Conservation (phyloP, 2,888 invertebrate genomes). For the Theodoxus fluviatilis region DNA sequence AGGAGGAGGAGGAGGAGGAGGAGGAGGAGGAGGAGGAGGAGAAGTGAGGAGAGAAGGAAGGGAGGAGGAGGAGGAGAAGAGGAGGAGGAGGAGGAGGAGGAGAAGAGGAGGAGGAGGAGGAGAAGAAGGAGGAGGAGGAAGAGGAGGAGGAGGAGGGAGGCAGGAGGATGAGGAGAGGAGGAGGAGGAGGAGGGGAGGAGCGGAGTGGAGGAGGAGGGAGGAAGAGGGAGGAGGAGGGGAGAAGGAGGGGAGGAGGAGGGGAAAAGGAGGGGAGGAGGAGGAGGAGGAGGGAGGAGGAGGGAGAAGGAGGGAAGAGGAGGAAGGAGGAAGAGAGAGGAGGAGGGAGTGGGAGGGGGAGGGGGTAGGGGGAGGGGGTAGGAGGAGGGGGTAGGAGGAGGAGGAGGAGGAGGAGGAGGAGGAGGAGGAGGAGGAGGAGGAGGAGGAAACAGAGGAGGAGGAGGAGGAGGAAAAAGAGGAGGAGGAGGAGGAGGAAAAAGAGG, state of each 20-base stretch:
- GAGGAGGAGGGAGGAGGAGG: too few relatives aligned
- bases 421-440: background rate
- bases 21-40: background rate
- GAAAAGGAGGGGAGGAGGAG: too few relatives aligned
- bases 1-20: background rate
- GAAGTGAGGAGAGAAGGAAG: conserved; percentile 1
- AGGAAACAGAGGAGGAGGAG: background rate
- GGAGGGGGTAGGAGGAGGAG: background rate
- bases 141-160: background rate
- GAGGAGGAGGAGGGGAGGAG: background rate
- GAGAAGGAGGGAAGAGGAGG: too few relatives aligned
- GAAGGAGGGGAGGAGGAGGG: background rate
- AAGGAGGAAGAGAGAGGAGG: too few relatives aligned
- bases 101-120: conserved; percentile 17
- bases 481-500: too few relatives aligned
- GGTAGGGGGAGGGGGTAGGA: background rate
- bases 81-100: conserved; percentile 9
- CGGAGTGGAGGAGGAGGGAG: background rate
- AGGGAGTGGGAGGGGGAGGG: background rate
- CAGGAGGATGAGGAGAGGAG: background rate
- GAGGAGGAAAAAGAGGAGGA: background rate
- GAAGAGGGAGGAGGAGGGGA: background rate
- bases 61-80: conserved; percentile 7
- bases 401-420: background rate
- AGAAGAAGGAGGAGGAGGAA: conserved; percentile 12